Base-by-base conservation (phyloP, 2,888 invertebrate species). In the Lottia gigantea region DNA sequence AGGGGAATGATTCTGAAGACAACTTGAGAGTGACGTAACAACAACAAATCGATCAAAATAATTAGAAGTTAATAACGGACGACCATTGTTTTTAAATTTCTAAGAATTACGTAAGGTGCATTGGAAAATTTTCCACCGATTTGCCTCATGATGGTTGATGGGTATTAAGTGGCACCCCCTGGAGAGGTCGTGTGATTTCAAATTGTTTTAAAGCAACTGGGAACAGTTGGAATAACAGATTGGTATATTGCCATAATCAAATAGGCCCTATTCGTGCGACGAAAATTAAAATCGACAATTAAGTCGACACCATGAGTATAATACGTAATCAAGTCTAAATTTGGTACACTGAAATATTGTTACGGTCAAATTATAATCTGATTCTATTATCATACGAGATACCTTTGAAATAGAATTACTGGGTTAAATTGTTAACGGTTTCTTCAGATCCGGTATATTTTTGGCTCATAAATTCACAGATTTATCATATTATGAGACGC, bases 1-100 rank as follows among this genome's bases (percentile, higher is more conserved):
- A 55, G 23, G 23, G 55, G 55, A 55, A 55, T 19, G 4, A 55
- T 55, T 55, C 23, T 55, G 55, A 23, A 23, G 19, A 23, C 55
- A 55, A 55, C 55, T 19, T 55, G 55, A 23, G 55, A 23, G 23
- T 55, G 55, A 55, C 55, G 55, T 55, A 55, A 55, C 55, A 55
- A 55, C 19, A 55, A 55, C 19, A 55, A 55, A 55, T 55, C 23
- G 55, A 40, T 40, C 55, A 55, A 55, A 19, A 23, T 55, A 19
- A 55, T 55, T 55, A 55, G 55, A 23, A 55, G 55, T 23, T 55
- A 19, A 23, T 23, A 23, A 55, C 55, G 19, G 19, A 23, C 23
- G 23, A 23, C 23, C 19, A 23, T 23, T 55, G 19, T 19, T 55
- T 55, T 55, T 55, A 19, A 12, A 55, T 23, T 23, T 55, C 19